Evolutionary conservation across 2,888 invertebrate genomes (phyloP), one percentile per base, ranked within the genome.

Genomic region (Boloria euphrosyne): DNA sequence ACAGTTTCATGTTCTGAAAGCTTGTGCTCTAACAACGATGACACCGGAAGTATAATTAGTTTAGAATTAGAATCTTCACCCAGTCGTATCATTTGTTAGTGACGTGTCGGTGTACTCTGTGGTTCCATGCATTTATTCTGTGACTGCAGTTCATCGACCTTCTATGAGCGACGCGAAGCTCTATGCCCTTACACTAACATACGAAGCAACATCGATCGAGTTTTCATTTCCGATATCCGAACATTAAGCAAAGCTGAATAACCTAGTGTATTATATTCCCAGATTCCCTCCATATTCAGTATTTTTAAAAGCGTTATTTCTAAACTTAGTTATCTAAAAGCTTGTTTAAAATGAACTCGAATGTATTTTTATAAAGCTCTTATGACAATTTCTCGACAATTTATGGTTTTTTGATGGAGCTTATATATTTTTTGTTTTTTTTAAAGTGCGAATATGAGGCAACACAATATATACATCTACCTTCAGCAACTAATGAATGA

Each of bases 141-240:
- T 90, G 90, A 89, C 90, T 89, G 88, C 77, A 84, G 84, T 85
- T 83, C 77, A 79, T 80, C 75, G 75, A 79, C 79, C 81, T 77
- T 71, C 82, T 83, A 85, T 75, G 82, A 81, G 77, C 84, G 85
- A 86, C 85, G 84, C 80, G 79, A 87, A 87, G 88, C 89, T 84
- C 74, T 78, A 77, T 74, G 74, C 75, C 78, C 81, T 76, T 71
- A 79, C 78, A 76, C 78, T 79, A 82, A 80, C 80, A 76, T 82
- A 81, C 78, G 81, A 89, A 90, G 89, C 89, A 83, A 87, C 85
- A 87, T 80, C 74, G 80, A 86, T 72, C 76, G 69, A 38, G 31
- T 65, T 55, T 57, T 46, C 50, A 55, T 66, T 70, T 69, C 54
- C 55, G 68, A 31, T 62, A 62, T 53, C 70, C 68, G 71, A 66